Base-by-base conservation (phyloP, 2,113 vertebrate species). In the Entelurus aequoreus region DNA sequence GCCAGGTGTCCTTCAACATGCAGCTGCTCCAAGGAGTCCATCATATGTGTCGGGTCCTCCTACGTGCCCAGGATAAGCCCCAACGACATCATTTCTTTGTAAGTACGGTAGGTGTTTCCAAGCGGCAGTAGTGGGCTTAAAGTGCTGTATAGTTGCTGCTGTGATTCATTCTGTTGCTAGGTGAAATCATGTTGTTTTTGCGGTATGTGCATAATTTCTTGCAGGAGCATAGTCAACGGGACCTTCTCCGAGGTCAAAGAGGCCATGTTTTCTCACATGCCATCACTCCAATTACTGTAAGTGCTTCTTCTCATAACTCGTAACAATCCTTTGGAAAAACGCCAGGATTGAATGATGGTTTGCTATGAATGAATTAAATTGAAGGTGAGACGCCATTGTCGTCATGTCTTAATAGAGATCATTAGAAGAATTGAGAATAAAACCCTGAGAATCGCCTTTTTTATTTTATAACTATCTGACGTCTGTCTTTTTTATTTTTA, bases 191-290 rank as follows among this genome's bases (percentile, higher is more conserved):
- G 42, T 13, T 47, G 40, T 40, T 42, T 19, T 19, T 15, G 44
- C 61, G 16, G 48, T 50, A 8, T 74, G 1, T 72, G 42, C 12
- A 28, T 49, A 10, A 28, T 28, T 51, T 42, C 16, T 69, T 68
- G 5, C 84, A 99, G 95, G 93, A 98, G 95, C 78, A 86, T 99
- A 72, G 95, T 99, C 19, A 99, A 99, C 83, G 95, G 94, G 75
- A 98, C 93, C 11, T 98, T 98, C 86, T 89, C 85, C 0, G 95
- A 98, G 88, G 91, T 98, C 79, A 97, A 92, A 85, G 97, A 99
- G 88, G 92, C 92, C 21, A 95, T 98, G 94, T 98, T 99, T 83
- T 82, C 94, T 19, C 96, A 97, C 82, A 89, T 97, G 84, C 93
- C 95, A 58, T 94, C 93, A 57, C 87, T 98, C 74, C 96, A 99